Evolutionary conservation across 2,113 vertebrate genomes (phyloP).

Genomic region (Tiliqua scincoides): DNA sequence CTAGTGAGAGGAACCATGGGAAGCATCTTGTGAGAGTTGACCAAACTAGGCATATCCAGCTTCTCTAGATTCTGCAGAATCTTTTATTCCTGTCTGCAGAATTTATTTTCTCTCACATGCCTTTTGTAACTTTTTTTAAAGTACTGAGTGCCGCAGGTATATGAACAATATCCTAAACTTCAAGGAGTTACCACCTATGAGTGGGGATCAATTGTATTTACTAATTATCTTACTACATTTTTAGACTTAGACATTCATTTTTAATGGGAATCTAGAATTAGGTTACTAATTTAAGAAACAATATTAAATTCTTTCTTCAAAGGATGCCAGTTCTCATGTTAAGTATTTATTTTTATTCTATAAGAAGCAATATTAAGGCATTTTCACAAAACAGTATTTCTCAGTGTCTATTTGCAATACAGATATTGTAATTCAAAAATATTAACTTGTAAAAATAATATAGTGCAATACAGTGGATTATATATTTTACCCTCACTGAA

Average conservation of each 20-base stretch:
- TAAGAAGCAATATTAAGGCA: not conserved
- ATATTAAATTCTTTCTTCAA: not conserved
- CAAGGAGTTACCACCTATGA: not conserved
- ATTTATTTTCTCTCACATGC: not conserved
- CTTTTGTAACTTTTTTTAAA: not conserved
- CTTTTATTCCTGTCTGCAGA: not conserved
- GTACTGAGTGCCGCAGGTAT: not conserved
- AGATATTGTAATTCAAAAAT: not conserved
- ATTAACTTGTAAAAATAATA: not conserved
- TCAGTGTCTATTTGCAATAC: slow-evolving; percentile 11
- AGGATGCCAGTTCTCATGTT: not conserved
- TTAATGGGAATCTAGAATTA: not conserved
- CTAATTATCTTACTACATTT: not conserved
- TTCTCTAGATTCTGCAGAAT: not conserved
- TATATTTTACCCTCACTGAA: not conserved
- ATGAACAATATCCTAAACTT: not conserved
- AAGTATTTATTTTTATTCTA: not conserved
- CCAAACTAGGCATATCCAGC: not conserved
- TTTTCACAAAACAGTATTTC: not conserved
- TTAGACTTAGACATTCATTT: not conserved
- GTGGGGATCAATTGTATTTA: not conserved
- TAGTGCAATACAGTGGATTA: too few species aligned
- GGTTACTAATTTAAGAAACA: not conserved
- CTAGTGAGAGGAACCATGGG: not conserved
- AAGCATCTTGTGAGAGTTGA: not conserved